Conservation (phyloP, 2,113 vertebrate genomes). For the Hippopotamus amphibius region DNA sequence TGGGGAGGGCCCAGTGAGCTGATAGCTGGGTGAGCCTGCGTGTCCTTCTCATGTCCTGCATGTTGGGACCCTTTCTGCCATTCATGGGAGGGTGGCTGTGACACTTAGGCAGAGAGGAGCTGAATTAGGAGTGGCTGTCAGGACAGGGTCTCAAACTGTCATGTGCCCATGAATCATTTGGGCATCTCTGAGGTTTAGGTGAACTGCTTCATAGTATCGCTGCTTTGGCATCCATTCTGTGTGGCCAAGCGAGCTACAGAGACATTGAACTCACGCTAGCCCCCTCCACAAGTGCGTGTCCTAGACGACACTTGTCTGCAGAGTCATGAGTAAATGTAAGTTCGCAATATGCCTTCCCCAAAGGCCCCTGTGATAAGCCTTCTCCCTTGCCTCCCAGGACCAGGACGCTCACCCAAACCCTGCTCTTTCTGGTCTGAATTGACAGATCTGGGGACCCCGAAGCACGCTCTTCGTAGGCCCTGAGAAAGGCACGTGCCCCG, state of each 20-base stretch:
- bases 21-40: rapidly evolving
- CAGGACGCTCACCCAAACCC: neutral
- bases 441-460: neutral
- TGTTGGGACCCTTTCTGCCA: neutral
- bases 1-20: neutral
- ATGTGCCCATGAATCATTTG: rapidly evolving
- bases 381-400: neutral
- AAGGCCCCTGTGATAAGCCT: neutral
- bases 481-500: neutral
- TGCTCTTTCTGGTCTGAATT: neutral
- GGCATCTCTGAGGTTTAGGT: neutral
- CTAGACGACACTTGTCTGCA: neutral
- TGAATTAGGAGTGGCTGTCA: too few species aligned
- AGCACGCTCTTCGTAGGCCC: neutral
- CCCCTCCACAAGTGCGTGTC: neutral
- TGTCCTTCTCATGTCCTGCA: neutral
- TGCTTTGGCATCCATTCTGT: neutral
- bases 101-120: neutral
- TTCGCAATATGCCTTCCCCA: neutral
- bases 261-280: neutral
- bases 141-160: neutral
- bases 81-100: neutral
- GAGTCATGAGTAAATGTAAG: neutral
- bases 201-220: rapidly evolving
- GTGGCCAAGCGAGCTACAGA: neutral